These are phyloP conservation scores for Eristalis pertinax DNA, from an alignment of 2,888 invertebrate species.

Conservation along the genomic window DNA sequence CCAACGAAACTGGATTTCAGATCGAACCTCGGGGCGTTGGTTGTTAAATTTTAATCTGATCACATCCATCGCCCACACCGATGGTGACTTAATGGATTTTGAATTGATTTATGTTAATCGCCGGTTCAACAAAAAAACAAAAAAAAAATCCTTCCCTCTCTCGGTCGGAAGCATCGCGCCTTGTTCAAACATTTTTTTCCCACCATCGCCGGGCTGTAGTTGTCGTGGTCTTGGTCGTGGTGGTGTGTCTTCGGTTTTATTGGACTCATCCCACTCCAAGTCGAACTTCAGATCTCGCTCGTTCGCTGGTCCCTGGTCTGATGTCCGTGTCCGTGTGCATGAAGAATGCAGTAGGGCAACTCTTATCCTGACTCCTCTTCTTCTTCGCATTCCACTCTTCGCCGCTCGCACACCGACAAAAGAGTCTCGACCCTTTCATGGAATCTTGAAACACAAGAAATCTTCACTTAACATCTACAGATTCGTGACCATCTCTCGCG, in stretches of 20 bases:
- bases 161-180: not conserved
- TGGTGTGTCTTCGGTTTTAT: slow-evolving; percentile 5
- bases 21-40: not conserved
- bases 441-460: slow-evolving; percentile 47
- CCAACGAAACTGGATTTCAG: not conserved
- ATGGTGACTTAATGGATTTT: not conserved
- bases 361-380: slow-evolving; percentile 14
- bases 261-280: slow-evolving; percentile 1
- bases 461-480: slow-evolving; percentile 36
- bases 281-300: not conserved
- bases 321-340: not conserved
- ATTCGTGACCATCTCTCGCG: slow-evolving; percentile 45
- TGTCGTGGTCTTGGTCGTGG: too few species aligned
- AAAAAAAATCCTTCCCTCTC: not conserved
- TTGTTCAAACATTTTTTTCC: not conserved
- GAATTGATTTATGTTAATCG: slow-evolving; percentile 5
- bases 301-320: too few species aligned
- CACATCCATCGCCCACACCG: slow-evolving; percentile 8
- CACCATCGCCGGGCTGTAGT: not conserved
- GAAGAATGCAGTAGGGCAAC: slow-evolving; percentile 44
- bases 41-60: not conserved
- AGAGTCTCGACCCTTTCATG: slow-evolving; percentile 3
- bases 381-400: not conserved
- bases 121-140: not conserved
- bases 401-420: not conserved